A percentile compares a stretch with the other conserved stretches of the same genome.
Conservation (phyloP, 2,797 vertebrate genomes). For the Lagorchestes hirsutus region DNA sequence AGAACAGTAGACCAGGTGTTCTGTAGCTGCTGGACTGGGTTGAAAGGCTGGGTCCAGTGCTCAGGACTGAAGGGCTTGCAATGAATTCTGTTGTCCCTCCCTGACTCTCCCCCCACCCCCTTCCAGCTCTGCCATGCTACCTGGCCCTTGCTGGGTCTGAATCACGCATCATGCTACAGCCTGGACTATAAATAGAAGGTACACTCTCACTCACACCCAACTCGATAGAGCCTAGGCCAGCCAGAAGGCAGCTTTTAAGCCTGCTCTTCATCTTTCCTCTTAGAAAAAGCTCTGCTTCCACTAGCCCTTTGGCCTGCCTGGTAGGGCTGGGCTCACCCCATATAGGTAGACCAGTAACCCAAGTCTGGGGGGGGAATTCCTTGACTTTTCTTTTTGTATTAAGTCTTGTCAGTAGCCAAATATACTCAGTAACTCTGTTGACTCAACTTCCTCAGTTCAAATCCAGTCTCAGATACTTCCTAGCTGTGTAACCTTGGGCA, state of each 20-base stretch:
- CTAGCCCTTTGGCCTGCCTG: not conserved
- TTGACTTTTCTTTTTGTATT: not conserved
- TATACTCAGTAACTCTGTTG: not conserved
- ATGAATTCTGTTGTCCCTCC: not conserved
- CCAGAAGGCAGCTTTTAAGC: slow-evolving; percentile 53
- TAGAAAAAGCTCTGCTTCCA: not conserved
- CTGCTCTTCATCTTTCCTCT: slow-evolving; percentile 4
- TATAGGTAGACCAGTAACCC: not conserved
- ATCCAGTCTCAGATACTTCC: not conserved
- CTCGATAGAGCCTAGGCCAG: slow-evolving; percentile 52
- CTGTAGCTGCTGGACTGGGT: not conserved
- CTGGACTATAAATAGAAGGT: not conserved
- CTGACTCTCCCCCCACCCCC: not conserved
- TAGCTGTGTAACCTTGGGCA: not conserved
- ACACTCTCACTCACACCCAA: slow-evolving; percentile 15
- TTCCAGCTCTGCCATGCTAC: not conserved
- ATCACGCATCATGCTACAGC: slow-evolving; percentile 32
- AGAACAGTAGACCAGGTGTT: not conserved
- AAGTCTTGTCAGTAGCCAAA: not conserved
- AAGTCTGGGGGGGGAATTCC: not conserved
- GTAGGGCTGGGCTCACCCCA: not conserved
- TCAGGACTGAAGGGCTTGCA: not conserved
- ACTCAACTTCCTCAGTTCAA: not conserved
- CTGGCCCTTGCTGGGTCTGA: not conserved
- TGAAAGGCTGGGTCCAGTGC: not conserved